Conservation (phyloP, 2,113 vertebrate species). For the Pelodiscus sinensis region DNA sequence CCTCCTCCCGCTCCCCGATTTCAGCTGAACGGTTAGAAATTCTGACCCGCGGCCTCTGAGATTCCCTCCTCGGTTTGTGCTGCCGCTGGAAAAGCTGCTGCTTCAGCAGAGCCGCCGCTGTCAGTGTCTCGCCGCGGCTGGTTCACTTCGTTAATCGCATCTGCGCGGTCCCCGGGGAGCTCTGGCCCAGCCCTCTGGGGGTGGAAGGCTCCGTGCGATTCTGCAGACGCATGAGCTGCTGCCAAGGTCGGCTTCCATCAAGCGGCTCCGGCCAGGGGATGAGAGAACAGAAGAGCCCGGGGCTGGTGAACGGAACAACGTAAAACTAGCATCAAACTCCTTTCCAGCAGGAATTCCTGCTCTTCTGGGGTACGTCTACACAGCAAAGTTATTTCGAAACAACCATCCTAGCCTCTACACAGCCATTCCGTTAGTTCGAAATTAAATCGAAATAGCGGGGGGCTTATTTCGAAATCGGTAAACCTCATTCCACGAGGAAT, state of each 20-base stretch:
- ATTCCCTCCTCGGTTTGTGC: not conserved
- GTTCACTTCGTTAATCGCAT: not conserved
- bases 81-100: not conserved
- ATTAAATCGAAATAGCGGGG: no score
- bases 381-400: no score
- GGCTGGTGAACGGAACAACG: not conserved
- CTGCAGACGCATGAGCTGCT: not conserved
- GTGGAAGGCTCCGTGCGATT: not conserved
- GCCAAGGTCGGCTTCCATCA: not conserved
- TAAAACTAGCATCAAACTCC: not conserved
- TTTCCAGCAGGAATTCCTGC: not conserved
- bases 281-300: not conserved
- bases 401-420: no score
- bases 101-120: not conserved
- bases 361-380: not conserved
- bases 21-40: not conserved
- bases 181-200: not conserved
- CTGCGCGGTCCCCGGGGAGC: not conserved
- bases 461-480: no score
- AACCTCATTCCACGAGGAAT: no score
- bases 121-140: accelerated
- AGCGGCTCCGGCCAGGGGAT: not conserved
- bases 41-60: not conserved
- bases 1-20: not conserved
- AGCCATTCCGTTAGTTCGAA: no score